Evolutionary conservation across 2,797 vertebrate genomes (phyloP), one percentile per base, ranked within the genome.

Genomic region (Alosa sapidissima): DNA sequence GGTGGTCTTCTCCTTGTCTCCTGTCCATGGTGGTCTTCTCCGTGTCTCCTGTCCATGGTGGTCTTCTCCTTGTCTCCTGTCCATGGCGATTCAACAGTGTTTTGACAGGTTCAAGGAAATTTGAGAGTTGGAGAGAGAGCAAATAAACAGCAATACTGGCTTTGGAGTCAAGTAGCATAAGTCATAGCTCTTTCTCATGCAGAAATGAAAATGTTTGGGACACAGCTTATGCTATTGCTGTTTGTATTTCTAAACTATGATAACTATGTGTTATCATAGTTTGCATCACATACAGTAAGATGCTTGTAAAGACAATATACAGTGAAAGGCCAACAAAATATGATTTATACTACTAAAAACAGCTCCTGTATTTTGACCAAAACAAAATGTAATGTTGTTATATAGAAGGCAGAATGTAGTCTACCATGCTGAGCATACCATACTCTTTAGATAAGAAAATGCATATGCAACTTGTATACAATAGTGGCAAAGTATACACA

Each of bases 51-150:
- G 68, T 41, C 13, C 36, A 19, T 75, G 68, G 68, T n/a, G n/a
- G 62, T 87, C 10, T 47, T 85, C 33, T 48, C 5, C 68, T 41
- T 75, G 68, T 75, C 33, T 16, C 33, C 41, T 41, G 68, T 41
- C 13, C 36, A 19, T 75, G 68, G 68, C 28, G 7, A 14, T 85
- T 83, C 49, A 13, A 24, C 54, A 10, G 33, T 87, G 82, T 87
- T 93, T 89, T 89, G 85, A 91, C 87, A 90, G 87, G 89, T 87
- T 89, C 86, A 47, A 83, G 81, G 72, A 86, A 88, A 88, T 81
- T 62, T 28, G 55, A 83, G 81, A 84, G 72, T 60, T 36, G 51
- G 55, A 82, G 75, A 19, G 21, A 62, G 81, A 81, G 36, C 62
- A 84, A 83, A 68, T 83, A 81, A 49, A 87, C 75, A 85, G 33